A percentile compares a stretch with the other conserved stretches of the same genome.
Evolutionary conservation across 2,113 vertebrate species (phyloP).

Genomic region (cattle (Bos taurus)): DNA sequence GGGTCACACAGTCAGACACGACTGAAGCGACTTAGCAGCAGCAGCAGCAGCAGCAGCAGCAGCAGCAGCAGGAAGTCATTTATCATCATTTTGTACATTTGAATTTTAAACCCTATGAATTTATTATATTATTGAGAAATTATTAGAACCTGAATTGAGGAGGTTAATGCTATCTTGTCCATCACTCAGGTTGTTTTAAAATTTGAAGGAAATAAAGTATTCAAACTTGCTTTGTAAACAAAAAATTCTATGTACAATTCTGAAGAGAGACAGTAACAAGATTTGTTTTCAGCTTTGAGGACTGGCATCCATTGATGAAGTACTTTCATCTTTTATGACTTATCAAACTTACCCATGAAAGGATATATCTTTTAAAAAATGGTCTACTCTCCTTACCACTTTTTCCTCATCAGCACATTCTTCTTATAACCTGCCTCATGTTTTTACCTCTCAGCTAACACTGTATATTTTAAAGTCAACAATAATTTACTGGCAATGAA

Average conservation of each 20-base stretch:
- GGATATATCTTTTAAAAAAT: not conserved
- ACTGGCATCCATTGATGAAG: not conserved
- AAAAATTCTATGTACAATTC: not conserved
- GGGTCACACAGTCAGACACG: too few species aligned
- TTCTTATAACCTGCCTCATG: not conserved
- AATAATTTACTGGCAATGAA: not conserved
- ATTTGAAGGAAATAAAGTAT: not conserved
- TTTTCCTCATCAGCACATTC: not conserved
- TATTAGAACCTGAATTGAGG: not conserved
- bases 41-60: too few species aligned
- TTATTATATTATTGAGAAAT: not conserved
- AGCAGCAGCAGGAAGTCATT: not conserved
- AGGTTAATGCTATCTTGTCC: not conserved
- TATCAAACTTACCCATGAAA: not conserved
- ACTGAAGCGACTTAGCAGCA: too few species aligned
- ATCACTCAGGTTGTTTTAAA: not conserved
- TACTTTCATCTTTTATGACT: not conserved
- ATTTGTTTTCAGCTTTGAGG: not conserved
- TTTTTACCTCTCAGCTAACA: not conserved
- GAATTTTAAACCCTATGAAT: not conserved
- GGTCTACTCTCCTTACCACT: not conserved
- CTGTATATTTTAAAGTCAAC: not conserved
- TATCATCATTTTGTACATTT: not conserved
- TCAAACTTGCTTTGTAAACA: not conserved
- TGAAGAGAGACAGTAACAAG: not conserved